phyloP scores from a whole-genome alignment of 37 sponge, comb jelly and placozoan genomes.

The Ianthella basta region DNA sequence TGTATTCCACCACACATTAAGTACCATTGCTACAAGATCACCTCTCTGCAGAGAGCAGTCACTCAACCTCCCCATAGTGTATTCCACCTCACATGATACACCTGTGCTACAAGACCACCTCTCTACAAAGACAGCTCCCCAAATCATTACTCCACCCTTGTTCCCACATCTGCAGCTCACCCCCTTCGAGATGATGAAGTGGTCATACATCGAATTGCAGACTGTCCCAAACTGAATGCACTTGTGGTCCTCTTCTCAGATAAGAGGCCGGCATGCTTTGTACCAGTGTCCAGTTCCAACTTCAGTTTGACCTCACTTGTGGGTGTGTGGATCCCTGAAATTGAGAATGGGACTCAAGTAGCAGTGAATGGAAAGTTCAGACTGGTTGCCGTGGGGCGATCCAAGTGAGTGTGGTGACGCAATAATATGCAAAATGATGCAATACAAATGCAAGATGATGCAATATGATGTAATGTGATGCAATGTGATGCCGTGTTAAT shows the following conservation, averaged over 20 bases:
- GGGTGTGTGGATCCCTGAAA: constrained; percentile 68
- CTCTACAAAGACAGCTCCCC: too few relatives aligned
- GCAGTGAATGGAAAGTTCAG: constrained; percentile 62
- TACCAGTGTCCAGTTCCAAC: constrained; percentile 7
- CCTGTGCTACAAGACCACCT: constrained; percentile 7
- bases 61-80: background rate
- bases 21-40: too few relatives aligned
- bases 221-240: constrained; percentile 52
- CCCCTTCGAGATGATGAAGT: constrained; percentile 11
- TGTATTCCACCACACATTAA: too few relatives aligned
- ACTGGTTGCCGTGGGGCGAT: constrained; percentile 64
- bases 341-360: constrained; percentile 50
- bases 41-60: background rate
- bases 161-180: constrained; percentile 1
- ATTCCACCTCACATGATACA: background rate
- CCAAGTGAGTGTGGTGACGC: constrained; percentile 36
- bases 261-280: constrained; percentile 59
- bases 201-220: background rate
- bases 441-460: too few relatives aligned
- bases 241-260: constrained; percentile 59
- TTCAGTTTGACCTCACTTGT: constrained; percentile 39
- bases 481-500: too few relatives aligned
- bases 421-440: too few relatives aligned
- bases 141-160: background rate
- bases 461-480: too few relatives aligned